Base-by-base conservation (phyloP, 2,113 vertebrate genomes). In the Lutjanus erythropterus region DNA sequence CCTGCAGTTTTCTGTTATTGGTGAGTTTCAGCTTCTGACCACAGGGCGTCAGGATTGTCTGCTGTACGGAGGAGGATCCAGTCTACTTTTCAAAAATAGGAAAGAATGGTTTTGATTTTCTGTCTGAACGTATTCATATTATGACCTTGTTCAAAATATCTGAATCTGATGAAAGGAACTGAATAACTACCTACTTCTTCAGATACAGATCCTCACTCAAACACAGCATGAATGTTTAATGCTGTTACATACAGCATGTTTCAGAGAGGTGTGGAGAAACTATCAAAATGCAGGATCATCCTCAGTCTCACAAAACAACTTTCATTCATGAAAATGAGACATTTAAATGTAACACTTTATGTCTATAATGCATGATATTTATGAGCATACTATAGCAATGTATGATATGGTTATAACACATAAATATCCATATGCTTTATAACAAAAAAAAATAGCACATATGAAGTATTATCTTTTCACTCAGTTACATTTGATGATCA, bases 11-110 rank as follows among this genome's bases (percentile, higher is more conserved):
- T 21, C 3, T 23, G 0, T 14, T n/a, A 2, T 5, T 21, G 12
- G 10, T 61, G 35, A 41, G 25, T 11, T 42, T 53, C 72, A 33
- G 25, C 9, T 49, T 56, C 27, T 66, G 33, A 33, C 72, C 80
- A 76, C 72, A 50, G 21, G 80, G 58, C 2, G 80, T 52, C 72
- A 82, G 80, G 49, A 21, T 42, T 46, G 46, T 18, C 23, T 19
- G 12, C 53, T 37, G 42, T 49, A 37, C 23, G 35, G 42, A n/a
- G 29, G 15, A 16, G 21, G 50, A 12, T 31, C 6, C 0, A 14
- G 7, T 29, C 41, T 21, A 0, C 41, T 9, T 5, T 44, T 21
- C 11, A 44, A 23, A 44, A 27, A 11, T 29, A 44, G 25, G 1
- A 64, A 27, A 29, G 9, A 46, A 65, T 31, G 15, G 21, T 29